Percentiles rank a stretch among this genome's conserved stretches.
phyloP scores from a whole-genome alignment of 92 coral and sea anemone genomes.

The Epizoanthus scotinus region DNA sequence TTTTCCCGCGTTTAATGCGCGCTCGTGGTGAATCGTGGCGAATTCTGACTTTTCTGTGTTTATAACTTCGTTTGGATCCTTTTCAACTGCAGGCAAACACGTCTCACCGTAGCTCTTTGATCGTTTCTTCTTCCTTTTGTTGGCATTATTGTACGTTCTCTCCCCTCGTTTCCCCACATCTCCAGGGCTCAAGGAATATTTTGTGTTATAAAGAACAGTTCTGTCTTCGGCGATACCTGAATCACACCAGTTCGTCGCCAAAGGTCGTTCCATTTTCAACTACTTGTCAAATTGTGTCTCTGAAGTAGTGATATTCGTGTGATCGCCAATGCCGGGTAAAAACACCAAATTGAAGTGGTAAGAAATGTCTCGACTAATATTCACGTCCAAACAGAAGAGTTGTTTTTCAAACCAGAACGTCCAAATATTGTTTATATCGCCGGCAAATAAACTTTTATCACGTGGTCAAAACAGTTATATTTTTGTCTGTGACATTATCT shows the following conservation, averaged over 20 bases:
- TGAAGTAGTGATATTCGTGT: background rate
- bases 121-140: constrained; percentile 37
- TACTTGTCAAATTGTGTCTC: background rate
- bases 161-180: constrained; percentile 41
- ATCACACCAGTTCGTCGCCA: constrained; percentile 34
- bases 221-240: constrained; percentile 22
- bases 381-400: constrained; percentile 11
- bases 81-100: constrained; percentile 31
- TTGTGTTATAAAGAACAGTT: constrained; percentile 30
- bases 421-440: constrained; percentile 20
- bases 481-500: constrained; percentile 24
- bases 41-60: constrained; percentile 69
- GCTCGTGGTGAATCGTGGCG: constrained; percentile 82
- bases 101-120: constrained; percentile 45
- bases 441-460: constrained; percentile 27
- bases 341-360: background rate
- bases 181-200: constrained; percentile 5
- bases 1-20: constrained; percentile 86
- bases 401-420: constrained; percentile 31
- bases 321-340: background rate
- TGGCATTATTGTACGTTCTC: constrained; percentile 59
- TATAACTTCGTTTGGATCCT: constrained; percentile 25
- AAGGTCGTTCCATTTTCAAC: constrained; percentile 33
- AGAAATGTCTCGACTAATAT: background rate
- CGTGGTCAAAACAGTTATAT: constrained; percentile 27